Evolutionary conservation across 2,888 invertebrate species (phyloP).

Genomic region (Gryllus longicercus): DNA sequence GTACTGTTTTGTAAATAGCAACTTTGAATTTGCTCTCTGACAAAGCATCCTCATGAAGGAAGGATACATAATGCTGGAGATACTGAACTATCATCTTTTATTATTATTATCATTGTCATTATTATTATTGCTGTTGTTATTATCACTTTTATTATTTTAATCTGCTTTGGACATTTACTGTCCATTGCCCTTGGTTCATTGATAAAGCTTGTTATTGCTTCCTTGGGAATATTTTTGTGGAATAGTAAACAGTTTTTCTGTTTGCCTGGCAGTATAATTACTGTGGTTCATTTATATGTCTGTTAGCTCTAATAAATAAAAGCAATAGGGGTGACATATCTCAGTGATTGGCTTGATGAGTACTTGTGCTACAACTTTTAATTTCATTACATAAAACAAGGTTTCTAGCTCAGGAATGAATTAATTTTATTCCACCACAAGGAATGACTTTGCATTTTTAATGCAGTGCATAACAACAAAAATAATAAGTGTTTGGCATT

Average conservation of each 20-base stretch:
- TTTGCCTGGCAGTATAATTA: not conserved
- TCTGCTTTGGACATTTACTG: not conserved
- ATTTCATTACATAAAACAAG: not conserved
- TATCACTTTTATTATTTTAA: not conserved
- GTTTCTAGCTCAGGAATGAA: slow-evolving; percentile 4
- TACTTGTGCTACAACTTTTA: not conserved
- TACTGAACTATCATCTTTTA: too few species aligned
- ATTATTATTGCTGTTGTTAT: too few species aligned
- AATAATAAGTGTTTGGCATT: slow-evolving; percentile 25
- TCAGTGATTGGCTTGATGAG: not conserved
- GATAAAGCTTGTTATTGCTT: not conserved
- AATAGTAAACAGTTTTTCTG: not conserved
- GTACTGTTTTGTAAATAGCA: slow-evolving; percentile 10
- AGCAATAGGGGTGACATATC: not conserved
- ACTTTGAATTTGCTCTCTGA: slow-evolving; percentile 2
- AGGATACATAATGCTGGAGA: not conserved
- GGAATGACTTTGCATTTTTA: not conserved
- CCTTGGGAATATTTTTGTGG: not conserved
- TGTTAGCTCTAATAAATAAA: not conserved
- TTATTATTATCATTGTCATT: too few species aligned
- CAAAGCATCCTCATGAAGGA: not conserved
- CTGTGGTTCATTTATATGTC: not conserved
- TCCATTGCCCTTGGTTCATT: not conserved
- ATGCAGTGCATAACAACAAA: slow-evolving; percentile 2
- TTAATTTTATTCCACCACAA: not conserved